phyloP scores from a whole-genome alignment of 2,888 invertebrate genomes.

The Cosmopolites sordidus region DNA sequence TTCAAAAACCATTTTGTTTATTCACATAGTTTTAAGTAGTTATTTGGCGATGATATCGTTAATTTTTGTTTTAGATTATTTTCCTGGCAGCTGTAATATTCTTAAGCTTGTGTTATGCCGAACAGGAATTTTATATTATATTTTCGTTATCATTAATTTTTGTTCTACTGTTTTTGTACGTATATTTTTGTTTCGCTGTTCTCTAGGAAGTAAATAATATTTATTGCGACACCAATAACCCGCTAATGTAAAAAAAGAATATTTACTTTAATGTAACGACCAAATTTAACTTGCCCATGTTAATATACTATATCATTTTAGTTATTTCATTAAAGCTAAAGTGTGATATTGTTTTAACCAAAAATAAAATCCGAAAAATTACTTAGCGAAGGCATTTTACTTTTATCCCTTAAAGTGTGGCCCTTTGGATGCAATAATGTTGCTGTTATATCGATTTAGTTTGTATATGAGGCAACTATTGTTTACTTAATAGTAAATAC shows the following conservation, averaged over 20 bases:
- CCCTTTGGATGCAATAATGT: slow-evolving; percentile 7
- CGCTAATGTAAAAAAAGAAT: too few species aligned
- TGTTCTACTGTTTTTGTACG: slow-evolving; percentile 15
- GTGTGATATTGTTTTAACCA: slow-evolving; percentile 23
- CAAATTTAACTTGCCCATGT: slow-evolving; percentile 14
- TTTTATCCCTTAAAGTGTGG: slow-evolving; percentile 12
- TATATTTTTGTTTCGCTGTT: slow-evolving; percentile 16
- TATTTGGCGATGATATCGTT: slow-evolving; percentile 7
- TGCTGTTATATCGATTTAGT: neutral
- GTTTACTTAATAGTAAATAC: slow-evolving; percentile 9
- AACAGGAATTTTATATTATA: slow-evolving; percentile 12
- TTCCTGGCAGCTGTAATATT: slow-evolving; percentile 6
- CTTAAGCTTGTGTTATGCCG: slow-evolving; percentile 6
- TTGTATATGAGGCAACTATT: neutral
- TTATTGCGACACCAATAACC: too few species aligned
- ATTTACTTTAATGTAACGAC: neutral
- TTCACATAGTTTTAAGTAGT: neutral
- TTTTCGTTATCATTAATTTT: slow-evolving; percentile 16
- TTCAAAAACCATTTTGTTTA: neutral
- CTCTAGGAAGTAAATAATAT: neutral
- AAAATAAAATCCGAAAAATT: slow-evolving; percentile 4
- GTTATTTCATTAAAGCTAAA: slow-evolving; percentile 15
- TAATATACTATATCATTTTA: slow-evolving; percentile 4
- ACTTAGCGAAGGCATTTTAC: slow-evolving; percentile 28
- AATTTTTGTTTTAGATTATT: slow-evolving; percentile 7